Evolutionary conservation across 2,888 invertebrate species (phyloP), one percentile per base, ranked within the genome.

Genomic region (Zhuqinia jingwanae): DNA sequence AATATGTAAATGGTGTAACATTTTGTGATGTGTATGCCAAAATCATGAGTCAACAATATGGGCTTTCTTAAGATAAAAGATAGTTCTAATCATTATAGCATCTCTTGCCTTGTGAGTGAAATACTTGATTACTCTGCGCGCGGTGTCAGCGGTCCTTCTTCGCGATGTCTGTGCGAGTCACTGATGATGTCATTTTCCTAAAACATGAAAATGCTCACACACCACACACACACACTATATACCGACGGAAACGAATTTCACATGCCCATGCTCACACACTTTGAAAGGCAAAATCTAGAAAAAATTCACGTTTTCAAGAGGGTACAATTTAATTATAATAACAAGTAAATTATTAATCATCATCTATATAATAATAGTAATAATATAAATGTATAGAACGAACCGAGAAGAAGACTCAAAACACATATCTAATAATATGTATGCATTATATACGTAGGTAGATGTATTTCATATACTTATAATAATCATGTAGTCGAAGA

Each of bases 241-340:
- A 70, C 68, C 68, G 5, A 45, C 10, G 22, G 13, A 45, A 47
- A 73, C 70, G 47, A 25, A 45, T 73, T 27, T 73, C 70, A 73
- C 70, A 73, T 73, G 70, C 70, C 70, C 70, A 73, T 27, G 68
- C 79, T 80, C 30, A 56, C 56, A 73, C 58, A 36, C 30, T 82
- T 82, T 58, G 30, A 75, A 79, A 79, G 65, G 79, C 79, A 82
- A 73, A 20, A 73, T 85, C 84, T 85, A 58, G 70, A 85, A 85
- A 85, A 70, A 84, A 77, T 78, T 47, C 20, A 65, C 20, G 36
- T 58, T 77, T 77, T 84, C 78, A 85, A 84, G 77, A 50, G 84
- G 70, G 47, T 70, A 85, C 77, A 78, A 70, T 85, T 85, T 78
- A 85, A 76, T 83, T 50, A 84, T 78, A 36, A 73, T 73, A 50